phyloP scores from a whole-genome alignment of 2,797 vertebrate species.

The Cichlasoma orientale region DNA sequence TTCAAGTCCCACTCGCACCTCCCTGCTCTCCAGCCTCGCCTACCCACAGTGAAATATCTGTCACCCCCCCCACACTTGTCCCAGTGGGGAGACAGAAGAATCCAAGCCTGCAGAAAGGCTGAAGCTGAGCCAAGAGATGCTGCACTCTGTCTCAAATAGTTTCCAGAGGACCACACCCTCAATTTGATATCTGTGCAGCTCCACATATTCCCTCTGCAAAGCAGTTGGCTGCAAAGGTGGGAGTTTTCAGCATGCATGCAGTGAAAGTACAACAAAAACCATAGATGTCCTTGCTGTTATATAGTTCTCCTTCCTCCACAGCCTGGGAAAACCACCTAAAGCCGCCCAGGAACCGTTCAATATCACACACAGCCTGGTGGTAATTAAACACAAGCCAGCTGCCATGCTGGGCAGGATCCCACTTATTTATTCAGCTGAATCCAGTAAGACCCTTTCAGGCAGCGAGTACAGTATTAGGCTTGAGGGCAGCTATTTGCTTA shows the following conservation, averaged over 20 bases:
- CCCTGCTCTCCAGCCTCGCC: background rate
- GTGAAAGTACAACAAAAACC: conserved; percentile 6
- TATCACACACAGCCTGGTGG: conserved; percentile 26
- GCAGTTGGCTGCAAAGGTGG: background rate
- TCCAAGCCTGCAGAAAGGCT: conserved; percentile 25
- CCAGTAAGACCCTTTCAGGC: conserved; percentile 64
- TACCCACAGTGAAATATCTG: background rate
- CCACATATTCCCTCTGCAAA: background rate
- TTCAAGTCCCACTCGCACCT: conserved; percentile 24
- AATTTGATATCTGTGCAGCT: conserved; percentile 39
- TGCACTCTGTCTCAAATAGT: conserved; percentile 28
- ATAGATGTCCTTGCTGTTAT: background rate
- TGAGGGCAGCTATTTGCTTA: conserved; percentile 66
- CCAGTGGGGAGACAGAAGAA: conserved; percentile 29
- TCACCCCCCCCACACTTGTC: background rate
- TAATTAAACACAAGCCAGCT: conserved; percentile 68
- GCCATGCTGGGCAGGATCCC: conserved; percentile 52
- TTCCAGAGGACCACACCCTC: conserved; percentile 40
- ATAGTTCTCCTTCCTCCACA: conserved; percentile 1
- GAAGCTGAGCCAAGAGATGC: conserved; percentile 42
- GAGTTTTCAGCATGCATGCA: background rate
- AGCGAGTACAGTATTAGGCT: conserved; percentile 60
- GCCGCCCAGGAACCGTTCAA: conserved; percentile 26
- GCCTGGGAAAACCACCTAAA: conserved; percentile 51
- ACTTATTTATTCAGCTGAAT: conserved; percentile 79